A percentile compares a stretch with the other conserved stretches of the same genome.
phyloP scores from a whole-genome alignment of 2,113 vertebrate genomes.

The Notechis scutatus region DNA sequence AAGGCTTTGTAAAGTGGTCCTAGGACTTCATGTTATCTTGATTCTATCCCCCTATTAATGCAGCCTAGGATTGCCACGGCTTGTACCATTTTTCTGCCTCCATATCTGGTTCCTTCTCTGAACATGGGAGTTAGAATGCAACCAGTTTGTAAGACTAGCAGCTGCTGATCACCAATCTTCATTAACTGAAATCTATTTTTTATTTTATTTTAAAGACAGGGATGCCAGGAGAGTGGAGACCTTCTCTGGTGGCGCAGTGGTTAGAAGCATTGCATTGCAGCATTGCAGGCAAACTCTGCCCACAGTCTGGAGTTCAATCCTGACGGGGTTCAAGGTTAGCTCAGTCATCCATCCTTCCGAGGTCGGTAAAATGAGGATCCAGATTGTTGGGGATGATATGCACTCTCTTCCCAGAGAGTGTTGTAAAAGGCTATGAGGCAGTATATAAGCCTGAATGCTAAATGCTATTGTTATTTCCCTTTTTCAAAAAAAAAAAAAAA shows the following conservation, averaged over 20 bases:
- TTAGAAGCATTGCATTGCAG: background rate
- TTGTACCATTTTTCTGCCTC: background rate
- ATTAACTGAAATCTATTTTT: background rate
- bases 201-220: background rate
- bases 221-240: background rate
- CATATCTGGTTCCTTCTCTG: background rate
- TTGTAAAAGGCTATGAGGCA: background rate
- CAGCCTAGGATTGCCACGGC: no score
- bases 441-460: background rate
- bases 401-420: background rate
- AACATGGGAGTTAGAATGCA: background rate
- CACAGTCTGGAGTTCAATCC: background rate
- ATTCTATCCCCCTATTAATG: background rate
- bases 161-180: background rate
- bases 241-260: background rate
- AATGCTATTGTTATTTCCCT: background rate
- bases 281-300: background rate
- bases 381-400: background rate
- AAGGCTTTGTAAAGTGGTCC: no score
- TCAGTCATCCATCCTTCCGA: background rate
- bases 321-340: background rate
- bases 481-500: background rate
- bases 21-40: background rate
- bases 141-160: background rate
- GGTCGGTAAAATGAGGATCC: background rate